Evolutionary conservation across 2,888 invertebrate genomes (phyloP).

Genomic region (Eulithis prunata): DNA sequence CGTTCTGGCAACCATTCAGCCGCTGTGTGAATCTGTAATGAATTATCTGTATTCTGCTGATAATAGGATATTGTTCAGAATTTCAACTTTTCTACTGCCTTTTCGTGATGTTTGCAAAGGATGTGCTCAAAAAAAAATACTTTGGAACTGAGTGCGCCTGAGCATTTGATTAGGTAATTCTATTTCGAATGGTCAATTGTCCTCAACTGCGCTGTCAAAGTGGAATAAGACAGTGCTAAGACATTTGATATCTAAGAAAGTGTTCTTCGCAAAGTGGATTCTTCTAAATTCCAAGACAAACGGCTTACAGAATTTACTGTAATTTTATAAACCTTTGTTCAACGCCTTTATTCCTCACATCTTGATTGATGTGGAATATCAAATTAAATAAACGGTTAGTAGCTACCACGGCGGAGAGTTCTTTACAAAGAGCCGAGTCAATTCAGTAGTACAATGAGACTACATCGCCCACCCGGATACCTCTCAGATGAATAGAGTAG

Average conservation of each 20-base stretch:
- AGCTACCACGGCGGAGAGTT: slow-evolving; percentile 49
- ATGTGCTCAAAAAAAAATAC: too few species aligned
- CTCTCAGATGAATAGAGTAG: slow-evolving; percentile 4
- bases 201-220: too few species aligned
- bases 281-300: not conserved
- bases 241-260: too few species aligned
- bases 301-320: not conserved
- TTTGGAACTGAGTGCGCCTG: too few species aligned
- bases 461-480: slow-evolving; percentile 18
- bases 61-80: slow-evolving; percentile 16
- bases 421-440: slow-evolving; percentile 17
- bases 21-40: slow-evolving; percentile 48
- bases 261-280: too few species aligned
- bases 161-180: too few species aligned
- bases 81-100: not conserved
- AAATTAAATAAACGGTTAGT: slow-evolving; percentile 73
- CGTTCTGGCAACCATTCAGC: slow-evolving; percentile 66
- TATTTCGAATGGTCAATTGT: too few species aligned
- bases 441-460: slow-evolving; percentile 27
- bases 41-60: slow-evolving; percentile 35
- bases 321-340: slow-evolving; percentile 14
- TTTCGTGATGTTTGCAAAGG: not conserved
- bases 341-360: slow-evolving; percentile 21
- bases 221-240: too few species aligned
- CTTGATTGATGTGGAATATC: slow-evolving; percentile 75